Conservation (phyloP, 2,797 vertebrate species). For the Borostomias antarcticus region DNA sequence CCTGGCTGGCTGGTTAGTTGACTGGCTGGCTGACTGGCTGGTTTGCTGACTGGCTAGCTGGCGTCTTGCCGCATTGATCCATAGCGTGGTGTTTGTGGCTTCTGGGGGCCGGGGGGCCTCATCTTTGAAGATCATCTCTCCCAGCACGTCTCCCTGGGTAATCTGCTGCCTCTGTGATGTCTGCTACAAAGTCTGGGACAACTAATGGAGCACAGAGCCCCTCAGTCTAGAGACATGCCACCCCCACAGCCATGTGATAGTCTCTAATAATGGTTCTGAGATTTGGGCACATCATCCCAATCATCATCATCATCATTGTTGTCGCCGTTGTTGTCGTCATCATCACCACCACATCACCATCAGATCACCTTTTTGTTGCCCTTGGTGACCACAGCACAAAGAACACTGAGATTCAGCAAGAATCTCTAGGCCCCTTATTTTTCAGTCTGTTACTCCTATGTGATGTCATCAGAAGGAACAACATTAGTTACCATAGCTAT, state of each 20-base stretch:
- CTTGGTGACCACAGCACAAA: too few species aligned
- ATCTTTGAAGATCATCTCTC: slow-evolving; percentile 35
- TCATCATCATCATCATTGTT: not conserved
- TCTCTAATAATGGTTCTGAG: not conserved
- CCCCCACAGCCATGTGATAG: not conserved
- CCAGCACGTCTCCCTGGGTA: slow-evolving; percentile 50
- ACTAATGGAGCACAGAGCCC: slow-evolving; percentile 47
- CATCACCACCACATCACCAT: too few species aligned
- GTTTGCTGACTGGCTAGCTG: not conserved
- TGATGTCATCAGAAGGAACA: too few species aligned
- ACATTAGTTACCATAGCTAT: too few species aligned
- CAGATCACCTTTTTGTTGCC: too few species aligned
- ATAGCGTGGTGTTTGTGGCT: not conserved
- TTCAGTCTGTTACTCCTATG: too few species aligned
- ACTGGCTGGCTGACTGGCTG: too few species aligned
- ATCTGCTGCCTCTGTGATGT: slow-evolving; percentile 60
- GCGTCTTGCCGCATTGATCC: slow-evolving; percentile 16
- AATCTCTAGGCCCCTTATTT: too few species aligned
- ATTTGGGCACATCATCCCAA: not conserved
- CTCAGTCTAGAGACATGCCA: slow-evolving; percentile 28
- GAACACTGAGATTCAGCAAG: too few species aligned
- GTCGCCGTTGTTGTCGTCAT: not conserved
- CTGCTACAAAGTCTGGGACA: slow-evolving; percentile 43
- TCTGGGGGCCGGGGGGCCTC: slow-evolving; percentile 31
- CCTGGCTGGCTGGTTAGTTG: too few species aligned